Evolutionary conservation across 2,797 vertebrate species (phyloP), one percentile per base, ranked within the genome.

Genomic region (Smutsia temminckii): DNA sequence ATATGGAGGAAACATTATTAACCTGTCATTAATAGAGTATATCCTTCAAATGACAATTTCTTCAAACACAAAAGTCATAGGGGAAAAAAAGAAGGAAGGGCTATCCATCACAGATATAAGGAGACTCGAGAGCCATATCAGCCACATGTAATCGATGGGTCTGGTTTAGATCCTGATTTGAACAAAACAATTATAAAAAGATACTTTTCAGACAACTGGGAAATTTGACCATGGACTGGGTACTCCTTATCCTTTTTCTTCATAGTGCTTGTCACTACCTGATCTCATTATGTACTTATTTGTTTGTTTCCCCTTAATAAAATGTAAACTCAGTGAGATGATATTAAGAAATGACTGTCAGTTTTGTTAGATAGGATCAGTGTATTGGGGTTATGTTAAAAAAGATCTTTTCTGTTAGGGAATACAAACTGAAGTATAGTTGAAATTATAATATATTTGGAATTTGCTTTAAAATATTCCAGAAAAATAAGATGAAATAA

Each of bases 381-480:
- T 92, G 21, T 77, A 46, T 86, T 93, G 27, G 46, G 66, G 64
- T 95, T 92, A 83, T 20, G 32, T 53, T 84, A 68, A 69, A 85
- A 81, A 79, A 87, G 75, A 12, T 91, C 4, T 68, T 84, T 85
- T 92, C 32, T 89, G 8, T 80, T 83, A 77, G 64, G 13, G 51
- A 46, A 91, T 69, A 66, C n/a, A 80, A 86, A 78, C n/a, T 77
- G 68, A 93, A 89, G 17, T 91, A 81, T 51, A 53, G 14, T 78
- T 81, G 78, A 97, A 90, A 89, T 90, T 16, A 87, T 51, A 64
- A 64, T 53, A 75, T 37, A 66, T 66, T 95, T 86, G 83, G 34
- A 34, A 78, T 94, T 94, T 91, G 46, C 37, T 86, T 94, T 93
- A 86, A 88, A 89, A 85, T 79, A 94, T 88, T 92, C 64, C 40